A percentile compares a stretch with the other conserved stretches of the same genome.
Evolutionary conservation across 2,797 vertebrate species (phyloP).

Genomic region (Morelia viridis): DNA sequence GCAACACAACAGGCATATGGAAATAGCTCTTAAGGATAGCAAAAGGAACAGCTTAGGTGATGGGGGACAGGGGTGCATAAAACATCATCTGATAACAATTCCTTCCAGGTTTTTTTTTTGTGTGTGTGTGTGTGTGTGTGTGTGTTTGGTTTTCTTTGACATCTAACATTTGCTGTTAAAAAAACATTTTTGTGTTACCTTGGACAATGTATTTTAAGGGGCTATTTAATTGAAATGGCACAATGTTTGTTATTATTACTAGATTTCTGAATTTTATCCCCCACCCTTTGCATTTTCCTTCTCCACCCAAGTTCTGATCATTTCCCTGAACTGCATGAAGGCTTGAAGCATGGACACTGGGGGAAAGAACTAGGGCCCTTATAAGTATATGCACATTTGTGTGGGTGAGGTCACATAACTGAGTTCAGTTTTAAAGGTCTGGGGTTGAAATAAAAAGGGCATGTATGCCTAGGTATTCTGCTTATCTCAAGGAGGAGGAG

Average conservation of each 20-base stretch:
- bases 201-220: not conserved
- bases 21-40: not conserved
- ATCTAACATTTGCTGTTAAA: not conserved
- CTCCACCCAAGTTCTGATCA: not conserved
- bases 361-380: not conserved
- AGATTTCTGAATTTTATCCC: not conserved
- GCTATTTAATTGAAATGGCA: not conserved
- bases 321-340: not conserved
- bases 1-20: not conserved
- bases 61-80: too few species aligned
- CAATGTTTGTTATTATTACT: not conserved
- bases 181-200: not conserved
- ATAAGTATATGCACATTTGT: not conserved
- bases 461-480: too few species aligned
- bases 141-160: not conserved
- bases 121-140: not conserved
- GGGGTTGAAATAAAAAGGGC: not conserved
- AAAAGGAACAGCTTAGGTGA: not conserved
- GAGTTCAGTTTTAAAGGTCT: not conserved
- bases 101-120: not conserved
- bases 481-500: not conserved
- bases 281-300: not conserved
- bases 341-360: not conserved
- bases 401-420: not conserved
- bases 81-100: not conserved